Evolutionary conservation across 53 echinoderm and acorn worm species (phyloP).

Genomic region (Apostichopus leukothele): DNA sequence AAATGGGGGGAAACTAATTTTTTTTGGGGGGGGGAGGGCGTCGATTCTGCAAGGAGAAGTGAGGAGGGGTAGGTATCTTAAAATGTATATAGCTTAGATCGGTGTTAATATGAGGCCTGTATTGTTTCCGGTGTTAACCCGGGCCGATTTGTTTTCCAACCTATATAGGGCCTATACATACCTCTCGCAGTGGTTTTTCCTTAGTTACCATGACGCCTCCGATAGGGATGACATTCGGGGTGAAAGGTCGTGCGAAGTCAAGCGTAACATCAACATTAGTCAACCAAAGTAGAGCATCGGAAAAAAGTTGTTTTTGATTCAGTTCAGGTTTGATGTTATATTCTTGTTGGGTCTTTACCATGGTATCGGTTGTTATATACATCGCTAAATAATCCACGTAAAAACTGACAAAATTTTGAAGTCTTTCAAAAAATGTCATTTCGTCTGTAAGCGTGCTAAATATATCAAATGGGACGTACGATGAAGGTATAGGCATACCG

Average conservation of each 20-base stretch:
- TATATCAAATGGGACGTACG: conserved; percentile 67
- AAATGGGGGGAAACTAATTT: too few species aligned
- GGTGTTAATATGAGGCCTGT: too few species aligned
- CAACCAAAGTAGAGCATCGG: conserved; percentile 58
- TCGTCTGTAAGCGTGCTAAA: conserved; percentile 55
- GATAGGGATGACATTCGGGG: conserved; percentile 57
- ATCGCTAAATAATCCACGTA: neutral
- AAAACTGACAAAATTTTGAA: conserved; percentile 41
- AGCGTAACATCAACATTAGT: conserved; percentile 57
- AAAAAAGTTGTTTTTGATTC: conserved; percentile 37
- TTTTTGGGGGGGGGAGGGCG: too few species aligned
- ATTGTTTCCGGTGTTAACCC: too few species aligned
- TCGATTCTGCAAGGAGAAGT: too few species aligned
- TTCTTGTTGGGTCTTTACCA: conserved; percentile 17
- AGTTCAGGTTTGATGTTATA: conserved; percentile 50
- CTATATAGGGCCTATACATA: neutral
- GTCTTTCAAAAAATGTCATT: conserved; percentile 61
- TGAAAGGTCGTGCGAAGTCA: conserved; percentile 65
- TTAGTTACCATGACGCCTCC: conserved; percentile 49
- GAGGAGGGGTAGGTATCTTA: too few species aligned
- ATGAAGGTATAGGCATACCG: conserved; percentile 58
- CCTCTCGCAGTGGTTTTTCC: conserved; percentile 44
- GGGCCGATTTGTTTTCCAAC: too few species aligned
- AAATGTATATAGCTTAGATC: too few species aligned
- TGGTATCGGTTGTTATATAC: neutral